A percentile compares a stretch with the other conserved stretches of the same genome.
These are phyloP conservation scores for Oncorhynchus nerka DNA, from an alignment of 2,113 vertebrate species.

Conservation along the genomic window DNA sequence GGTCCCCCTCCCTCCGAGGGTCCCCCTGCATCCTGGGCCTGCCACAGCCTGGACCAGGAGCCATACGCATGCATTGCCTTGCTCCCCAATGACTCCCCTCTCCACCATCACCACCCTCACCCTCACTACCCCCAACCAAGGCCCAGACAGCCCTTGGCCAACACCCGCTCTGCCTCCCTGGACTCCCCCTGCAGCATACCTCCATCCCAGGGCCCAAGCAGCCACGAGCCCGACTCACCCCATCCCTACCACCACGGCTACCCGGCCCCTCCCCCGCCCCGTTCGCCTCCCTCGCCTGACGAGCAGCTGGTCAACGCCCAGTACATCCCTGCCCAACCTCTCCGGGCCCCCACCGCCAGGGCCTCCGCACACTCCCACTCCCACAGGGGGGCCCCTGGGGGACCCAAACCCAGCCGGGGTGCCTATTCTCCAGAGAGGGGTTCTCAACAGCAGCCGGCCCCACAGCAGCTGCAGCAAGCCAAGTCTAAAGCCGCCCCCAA, in stretches of 20 bases:
- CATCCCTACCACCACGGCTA: conserved; percentile 48
- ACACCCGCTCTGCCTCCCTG: conserved; percentile 25
- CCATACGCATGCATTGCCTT: conserved; percentile 6
- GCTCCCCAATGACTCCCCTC: conserved; percentile 26
- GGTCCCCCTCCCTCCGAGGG: conserved; percentile 48
- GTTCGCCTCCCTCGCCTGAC: conserved; percentile 45
- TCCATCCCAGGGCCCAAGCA: conserved; percentile 55
- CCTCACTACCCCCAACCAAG: conserved; percentile 29
- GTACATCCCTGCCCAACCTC: conserved; percentile 79
- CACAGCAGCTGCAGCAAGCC: conserved; percentile 12
- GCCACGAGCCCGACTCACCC: conserved; percentile 57
- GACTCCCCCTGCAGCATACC: conserved; percentile 51
- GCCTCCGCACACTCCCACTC: conserved; percentile 45
- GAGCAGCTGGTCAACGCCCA: conserved; percentile 80
- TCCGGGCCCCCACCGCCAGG: conserved; percentile 55
- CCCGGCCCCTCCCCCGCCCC: conserved; percentile 23
- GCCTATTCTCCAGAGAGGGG: conserved; percentile 57
- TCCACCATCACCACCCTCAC: conserved; percentile 38
- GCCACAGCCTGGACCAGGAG: conserved; percentile 47
- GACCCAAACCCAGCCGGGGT: conserved; percentile 46
- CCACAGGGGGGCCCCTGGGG: conserved; percentile 36
- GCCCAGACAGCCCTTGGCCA: conserved; percentile 28
- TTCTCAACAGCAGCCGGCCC: conserved; percentile 14
- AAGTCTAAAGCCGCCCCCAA: conserved; percentile 61
- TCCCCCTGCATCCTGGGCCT: conserved; percentile 27